These are phyloP conservation scores for Hozukius guyotensis DNA, from an alignment of 2,797 vertebrate genomes.

Conservation along the genomic window DNA sequence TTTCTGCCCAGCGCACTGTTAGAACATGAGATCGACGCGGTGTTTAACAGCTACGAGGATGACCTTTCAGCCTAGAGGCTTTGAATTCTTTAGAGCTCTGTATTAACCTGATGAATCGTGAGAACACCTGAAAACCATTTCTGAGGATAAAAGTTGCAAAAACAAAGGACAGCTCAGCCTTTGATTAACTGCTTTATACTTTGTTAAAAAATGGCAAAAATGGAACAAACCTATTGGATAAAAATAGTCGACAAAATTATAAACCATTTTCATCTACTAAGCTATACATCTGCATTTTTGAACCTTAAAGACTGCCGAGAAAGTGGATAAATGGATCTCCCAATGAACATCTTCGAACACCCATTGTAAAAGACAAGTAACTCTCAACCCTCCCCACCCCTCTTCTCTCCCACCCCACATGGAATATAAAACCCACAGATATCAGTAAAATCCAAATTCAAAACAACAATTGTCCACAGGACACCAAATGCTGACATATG, in stretches of 20 bases:
- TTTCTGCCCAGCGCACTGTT: neutral
- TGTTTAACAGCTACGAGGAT: conserved; percentile 80
- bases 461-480: conserved; percentile 74
- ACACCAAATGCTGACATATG: conserved; percentile 72
- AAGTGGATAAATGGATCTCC: conserved; percentile 42
- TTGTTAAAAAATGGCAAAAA: conserved; percentile 36
- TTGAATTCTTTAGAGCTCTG: conserved; percentile 55
- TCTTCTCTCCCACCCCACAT: conserved; percentile 72
- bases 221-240: conserved; percentile 50
- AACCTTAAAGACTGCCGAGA: conserved; percentile 47
- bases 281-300: conserved; percentile 43
- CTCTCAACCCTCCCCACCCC: conserved; percentile 68
- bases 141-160: conserved; percentile 50
- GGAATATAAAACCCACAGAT: conserved; percentile 69
- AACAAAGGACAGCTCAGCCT: conserved; percentile 40
- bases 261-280: conserved; percentile 30
- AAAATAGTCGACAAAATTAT: conserved; percentile 73
- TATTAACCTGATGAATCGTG: conserved; percentile 72
- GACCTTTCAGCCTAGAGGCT: conserved; percentile 80
- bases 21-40: conserved; percentile 45
- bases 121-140: conserved; percentile 64
- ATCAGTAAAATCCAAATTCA: conserved; percentile 65
- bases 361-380: conserved; percentile 79
- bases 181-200: conserved; percentile 48
- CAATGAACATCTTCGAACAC: conserved; percentile 56